A percentile compares a stretch with the other conserved stretches of the same genome.
Conservation (phyloP, 2,888 invertebrate species). For the Polylopha cassiicola region DNA sequence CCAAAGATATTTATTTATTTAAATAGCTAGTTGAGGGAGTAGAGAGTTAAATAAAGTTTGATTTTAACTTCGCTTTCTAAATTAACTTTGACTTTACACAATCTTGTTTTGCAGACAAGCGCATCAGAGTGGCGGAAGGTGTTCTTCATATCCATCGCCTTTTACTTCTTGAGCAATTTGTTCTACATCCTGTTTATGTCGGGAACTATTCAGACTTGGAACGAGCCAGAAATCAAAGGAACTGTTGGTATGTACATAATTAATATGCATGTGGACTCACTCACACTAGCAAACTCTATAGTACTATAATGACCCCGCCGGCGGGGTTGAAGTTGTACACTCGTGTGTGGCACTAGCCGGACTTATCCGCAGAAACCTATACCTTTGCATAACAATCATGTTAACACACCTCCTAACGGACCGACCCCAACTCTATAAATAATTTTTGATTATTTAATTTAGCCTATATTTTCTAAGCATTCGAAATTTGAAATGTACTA, state of each 20-base stretch:
- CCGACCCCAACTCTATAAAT: too few species aligned
- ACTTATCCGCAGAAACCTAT: background rate
- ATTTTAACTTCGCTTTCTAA: background rate
- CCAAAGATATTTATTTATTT: too few species aligned
- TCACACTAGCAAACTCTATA: slow-evolving; percentile 21
- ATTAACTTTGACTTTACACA: background rate
- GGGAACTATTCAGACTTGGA: slow-evolving; percentile 80
- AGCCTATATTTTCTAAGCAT: too few species aligned
- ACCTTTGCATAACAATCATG: too few species aligned
- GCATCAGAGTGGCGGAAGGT: slow-evolving; percentile 78
- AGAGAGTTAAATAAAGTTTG: background rate
- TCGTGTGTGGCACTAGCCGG: slow-evolving; percentile 9
- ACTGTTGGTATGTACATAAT: slow-evolving; percentile 40
- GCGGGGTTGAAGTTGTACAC: too few species aligned
- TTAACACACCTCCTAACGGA: too few species aligned
- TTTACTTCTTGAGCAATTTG: slow-evolving; percentile 78
- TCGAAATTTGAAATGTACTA: too few species aligned
- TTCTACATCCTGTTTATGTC: slow-evolving; percentile 79
- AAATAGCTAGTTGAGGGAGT: too few species aligned
- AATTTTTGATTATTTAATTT: too few species aligned
- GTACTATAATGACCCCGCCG: too few species aligned
- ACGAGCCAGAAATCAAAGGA: slow-evolving; percentile 52
- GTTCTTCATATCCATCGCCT: slow-evolving; percentile 79
- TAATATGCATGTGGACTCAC: slow-evolving; percentile 22
- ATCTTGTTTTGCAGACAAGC: slow-evolving; percentile 57